phyloP scores from a whole-genome alignment of 2,113 vertebrate genomes.

The Elachura formosa region DNA sequence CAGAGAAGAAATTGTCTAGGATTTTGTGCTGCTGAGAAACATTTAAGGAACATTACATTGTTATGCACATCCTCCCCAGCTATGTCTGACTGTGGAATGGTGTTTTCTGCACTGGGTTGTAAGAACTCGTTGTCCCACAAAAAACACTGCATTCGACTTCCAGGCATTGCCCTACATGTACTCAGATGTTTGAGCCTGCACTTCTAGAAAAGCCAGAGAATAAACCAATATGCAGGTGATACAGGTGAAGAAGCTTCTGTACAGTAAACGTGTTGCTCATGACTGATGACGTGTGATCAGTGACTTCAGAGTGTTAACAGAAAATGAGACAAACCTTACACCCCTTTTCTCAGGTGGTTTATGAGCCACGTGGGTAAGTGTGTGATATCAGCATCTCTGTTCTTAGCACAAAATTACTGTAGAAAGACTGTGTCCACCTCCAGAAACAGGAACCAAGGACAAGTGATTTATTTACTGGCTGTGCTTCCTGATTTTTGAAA shows the following conservation, averaged over 20 bases:
- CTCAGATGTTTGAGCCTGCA: background rate
- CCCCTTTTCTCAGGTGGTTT: background rate
- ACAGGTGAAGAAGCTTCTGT: background rate
- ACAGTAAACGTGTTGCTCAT: background rate
- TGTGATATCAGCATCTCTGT: background rate
- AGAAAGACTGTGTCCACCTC: background rate
- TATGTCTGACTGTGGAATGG: background rate
- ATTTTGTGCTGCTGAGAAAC: background rate
- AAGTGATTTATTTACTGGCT: background rate
- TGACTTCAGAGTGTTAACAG: background rate
- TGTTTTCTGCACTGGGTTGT: accelerated
- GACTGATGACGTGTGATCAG: no score
- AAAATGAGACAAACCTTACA: background rate
- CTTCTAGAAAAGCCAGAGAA: background rate
- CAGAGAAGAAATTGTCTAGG: background rate
- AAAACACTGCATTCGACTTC: background rate
- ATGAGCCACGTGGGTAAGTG: background rate
- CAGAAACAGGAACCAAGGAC: background rate
- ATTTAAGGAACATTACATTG: background rate
- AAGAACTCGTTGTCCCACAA: background rate
- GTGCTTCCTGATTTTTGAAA: background rate
- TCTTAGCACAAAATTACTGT: background rate
- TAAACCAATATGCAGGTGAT: background rate
- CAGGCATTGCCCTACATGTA: background rate
- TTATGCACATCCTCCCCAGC: background rate